These are phyloP conservation scores for Dissostichus mawsoni DNA, from an alignment of 2,113 vertebrate species.

Conservation along the genomic window DNA sequence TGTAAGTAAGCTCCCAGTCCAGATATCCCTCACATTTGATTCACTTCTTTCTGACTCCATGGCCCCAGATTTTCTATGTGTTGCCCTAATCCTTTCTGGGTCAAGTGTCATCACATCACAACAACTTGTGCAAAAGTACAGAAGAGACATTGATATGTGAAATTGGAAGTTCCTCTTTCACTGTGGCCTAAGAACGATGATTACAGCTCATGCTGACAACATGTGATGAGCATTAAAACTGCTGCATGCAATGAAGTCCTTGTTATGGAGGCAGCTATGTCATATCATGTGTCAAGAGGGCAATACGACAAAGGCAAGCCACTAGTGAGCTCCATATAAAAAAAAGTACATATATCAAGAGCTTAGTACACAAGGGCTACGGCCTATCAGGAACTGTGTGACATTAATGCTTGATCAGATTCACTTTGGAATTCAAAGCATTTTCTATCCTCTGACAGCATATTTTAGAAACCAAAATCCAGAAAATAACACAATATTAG, in stretches of 20 bases:
- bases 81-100: neutral
- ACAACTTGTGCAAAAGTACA: neutral
- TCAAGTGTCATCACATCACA: neutral
- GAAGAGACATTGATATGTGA: neutral
- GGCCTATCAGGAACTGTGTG: neutral
- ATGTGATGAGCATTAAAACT: neutral
- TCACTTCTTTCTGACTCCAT: neutral
- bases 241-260: neutral
- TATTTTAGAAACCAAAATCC: neutral
- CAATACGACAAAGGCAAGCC: neutral
- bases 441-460: neutral
- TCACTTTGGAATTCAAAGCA: neutral
- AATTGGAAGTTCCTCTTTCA: neutral
- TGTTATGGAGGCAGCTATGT: neutral
- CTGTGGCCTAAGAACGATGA: neutral
- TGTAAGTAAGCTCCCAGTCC: neutral
- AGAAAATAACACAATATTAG: neutral
- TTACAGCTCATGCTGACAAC: neutral
- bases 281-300: neutral
- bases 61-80: neutral
- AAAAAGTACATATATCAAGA: neutral
- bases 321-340: neutral
- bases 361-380: neutral
- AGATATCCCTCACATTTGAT: neutral
- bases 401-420: neutral